Conservation (phyloP, 1,140 invertebrate species). For the Apocrypta bakeri region DNA sequence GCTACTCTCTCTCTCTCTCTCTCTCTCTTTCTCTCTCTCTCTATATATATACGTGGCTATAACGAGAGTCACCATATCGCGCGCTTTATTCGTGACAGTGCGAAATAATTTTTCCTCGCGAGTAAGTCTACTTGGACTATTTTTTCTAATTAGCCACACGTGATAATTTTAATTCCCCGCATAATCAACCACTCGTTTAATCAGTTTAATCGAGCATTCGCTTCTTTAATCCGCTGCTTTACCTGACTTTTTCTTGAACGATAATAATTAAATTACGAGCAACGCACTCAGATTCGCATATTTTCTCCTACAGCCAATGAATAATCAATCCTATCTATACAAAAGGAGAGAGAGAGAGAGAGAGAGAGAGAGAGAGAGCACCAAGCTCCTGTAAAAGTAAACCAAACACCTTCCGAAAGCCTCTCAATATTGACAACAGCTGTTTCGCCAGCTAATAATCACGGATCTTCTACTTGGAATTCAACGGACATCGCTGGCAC, state of each 20-base stretch:
- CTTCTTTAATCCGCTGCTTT: neutral
- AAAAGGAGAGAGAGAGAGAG: no score
- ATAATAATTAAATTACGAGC: neutral
- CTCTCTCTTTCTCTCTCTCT: no score
- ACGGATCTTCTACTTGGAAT: slow-evolving; percentile 3
- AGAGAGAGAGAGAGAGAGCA: neutral
- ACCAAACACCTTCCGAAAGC: neutral
- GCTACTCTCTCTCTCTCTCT: no score
- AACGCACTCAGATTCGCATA: neutral
- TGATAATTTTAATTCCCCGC: slow-evolving; percentile 10
- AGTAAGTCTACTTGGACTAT: neutral
- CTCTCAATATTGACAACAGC: slow-evolving; percentile 11
- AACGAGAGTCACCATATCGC: neutral
- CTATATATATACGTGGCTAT: no score
- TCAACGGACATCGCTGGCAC: neutral
- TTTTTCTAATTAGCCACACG: slow-evolving; percentile 34
- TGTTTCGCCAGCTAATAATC: slow-evolving; percentile 5
- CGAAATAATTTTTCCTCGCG: neutral
- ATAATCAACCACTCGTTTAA: slow-evolving; percentile 14
- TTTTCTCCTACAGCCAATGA: neutral
- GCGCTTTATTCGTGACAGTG: neutral
- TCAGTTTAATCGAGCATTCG: neutral
- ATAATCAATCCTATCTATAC: neutral
- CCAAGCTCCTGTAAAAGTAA: neutral
- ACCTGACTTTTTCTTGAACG: no score